Evolutionary conservation across 2,888 invertebrate species (phyloP), one percentile per base, ranked within the genome.

Genomic region (Osmoderma eremita): DNA sequence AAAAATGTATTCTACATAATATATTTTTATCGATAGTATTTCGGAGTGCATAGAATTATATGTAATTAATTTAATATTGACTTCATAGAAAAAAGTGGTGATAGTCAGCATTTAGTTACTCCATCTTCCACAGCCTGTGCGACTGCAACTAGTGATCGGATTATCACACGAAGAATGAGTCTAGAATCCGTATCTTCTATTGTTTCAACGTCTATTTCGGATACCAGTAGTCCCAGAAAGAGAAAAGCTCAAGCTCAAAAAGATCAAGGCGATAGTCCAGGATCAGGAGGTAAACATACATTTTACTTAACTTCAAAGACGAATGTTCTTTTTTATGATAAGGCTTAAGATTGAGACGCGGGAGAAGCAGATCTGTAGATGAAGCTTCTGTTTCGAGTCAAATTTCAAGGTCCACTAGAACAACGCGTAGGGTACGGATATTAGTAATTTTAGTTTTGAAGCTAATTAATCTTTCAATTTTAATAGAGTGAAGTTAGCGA

Each of bases 141-240:
- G n/a, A 48, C 17, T 45, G 45, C 45, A 45, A 13, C 8, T 30
- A 3, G 36, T n/a, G 36, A 10, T 1, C 58, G 58, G 1, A 18
- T 61, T 12, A 48, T 6, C 15, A 61, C 58, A 10, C 13, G 58
- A 30, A 45, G 58, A 30, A 61, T 48, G 45, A 61, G 58, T 12
- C 58, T 45, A 8, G 58, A 61, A 30, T 61, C 58, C n/a, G 17
- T 18, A 30, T 61, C 58, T 17, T 61, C 58, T 15, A 17, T 45
- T 18, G 24, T 15, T 24, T 61, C 58, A 53, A 53, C 36, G 5
- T 53, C 20, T 38, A 8, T 13, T 24, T 53, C 53, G n/a, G 53
- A 53, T 53, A 38, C 38, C n/a, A 38, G 38, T 36, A 53, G 36
- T 8, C 53, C 53, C 0, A 18, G 10, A 3, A 53, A 53, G 18